Conservation (phyloP, 1,140 invertebrate genomes). For the Procambarus virginalis region DNA sequence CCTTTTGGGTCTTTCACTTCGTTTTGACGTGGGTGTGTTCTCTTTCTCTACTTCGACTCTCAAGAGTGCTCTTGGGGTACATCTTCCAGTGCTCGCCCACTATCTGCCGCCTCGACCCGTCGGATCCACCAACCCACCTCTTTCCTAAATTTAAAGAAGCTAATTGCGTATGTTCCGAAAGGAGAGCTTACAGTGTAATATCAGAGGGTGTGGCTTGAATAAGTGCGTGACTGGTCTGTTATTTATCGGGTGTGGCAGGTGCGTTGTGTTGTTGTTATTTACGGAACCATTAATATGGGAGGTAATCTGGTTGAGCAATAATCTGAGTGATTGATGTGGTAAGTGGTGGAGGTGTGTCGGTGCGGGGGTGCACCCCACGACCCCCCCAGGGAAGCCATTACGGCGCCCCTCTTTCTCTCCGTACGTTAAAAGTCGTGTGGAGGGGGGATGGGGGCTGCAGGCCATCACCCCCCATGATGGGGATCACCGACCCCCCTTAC, state of each 20-base stretch:
- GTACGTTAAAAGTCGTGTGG: constrained; percentile 2
- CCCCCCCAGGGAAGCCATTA: background rate
- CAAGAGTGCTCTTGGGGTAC: too few species aligned
- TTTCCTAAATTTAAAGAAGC: too few species aligned
- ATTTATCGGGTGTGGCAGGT: background rate
- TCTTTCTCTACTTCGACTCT: too few species aligned
- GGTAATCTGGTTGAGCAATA: background rate
- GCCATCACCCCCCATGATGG: background rate
- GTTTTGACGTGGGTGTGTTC: too few species aligned
- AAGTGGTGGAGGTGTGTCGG: background rate
- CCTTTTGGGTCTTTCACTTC: too few species aligned
- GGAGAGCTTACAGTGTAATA: background rate
- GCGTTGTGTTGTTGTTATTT: background rate
- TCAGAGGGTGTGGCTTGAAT: background rate
- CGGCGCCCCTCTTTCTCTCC: background rate
- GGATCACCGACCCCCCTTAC: background rate
- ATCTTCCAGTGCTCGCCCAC: too few species aligned
- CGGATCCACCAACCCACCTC: too few species aligned
- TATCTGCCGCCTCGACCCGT: too few species aligned
- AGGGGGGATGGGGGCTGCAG: background rate
- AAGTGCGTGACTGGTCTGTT: background rate
- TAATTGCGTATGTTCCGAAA: too few species aligned
- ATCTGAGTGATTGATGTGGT: background rate
- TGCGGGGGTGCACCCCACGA: background rate
- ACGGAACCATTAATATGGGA: constrained; percentile 1